These are phyloP conservation scores for Psilopogon haemacephalus DNA, from an alignment of 2,113 vertebrate genomes.

Conservation along the genomic window DNA sequence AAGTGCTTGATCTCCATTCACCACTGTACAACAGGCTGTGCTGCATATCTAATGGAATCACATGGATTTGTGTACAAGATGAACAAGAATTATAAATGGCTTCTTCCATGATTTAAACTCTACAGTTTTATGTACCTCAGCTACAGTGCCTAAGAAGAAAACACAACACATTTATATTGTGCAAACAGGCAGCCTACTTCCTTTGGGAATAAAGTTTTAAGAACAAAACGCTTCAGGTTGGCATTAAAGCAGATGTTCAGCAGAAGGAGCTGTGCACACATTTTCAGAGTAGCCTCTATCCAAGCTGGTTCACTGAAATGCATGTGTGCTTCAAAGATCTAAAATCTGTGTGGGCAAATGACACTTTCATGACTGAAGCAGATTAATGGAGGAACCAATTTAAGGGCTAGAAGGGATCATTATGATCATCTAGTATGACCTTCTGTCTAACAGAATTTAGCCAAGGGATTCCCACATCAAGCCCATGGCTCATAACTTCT, in stretches of 20 bases:
- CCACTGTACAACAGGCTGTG: constrained; percentile 44
- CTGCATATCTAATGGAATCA: constrained; percentile 67
- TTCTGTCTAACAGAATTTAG: constrained; percentile 59
- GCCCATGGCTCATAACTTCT: constrained; percentile 45
- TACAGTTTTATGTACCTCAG: constrained; percentile 29
- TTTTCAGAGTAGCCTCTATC: background rate
- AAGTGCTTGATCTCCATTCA: constrained; percentile 72
- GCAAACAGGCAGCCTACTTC: background rate
- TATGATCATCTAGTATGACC: constrained; percentile 54
- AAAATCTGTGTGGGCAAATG: constrained; percentile 9
- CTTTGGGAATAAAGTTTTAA: constrained; percentile 16
- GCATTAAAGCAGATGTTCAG: constrained; percentile 41
- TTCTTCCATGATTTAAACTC: constrained; percentile 53
- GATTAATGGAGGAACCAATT: constrained; percentile 52
- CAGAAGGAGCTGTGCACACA: constrained; percentile 39
- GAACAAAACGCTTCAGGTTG: background rate
- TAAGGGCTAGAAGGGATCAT: constrained; percentile 60
- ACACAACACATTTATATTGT: background rate
- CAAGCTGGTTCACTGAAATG: background rate
- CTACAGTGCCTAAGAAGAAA: constrained; percentile 16
- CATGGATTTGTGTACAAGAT: constrained; percentile 61
- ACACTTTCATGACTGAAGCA: constrained; percentile 38
- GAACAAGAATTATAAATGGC: constrained; percentile 68
- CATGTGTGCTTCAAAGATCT: background rate
- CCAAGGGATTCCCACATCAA: constrained; percentile 33